Percentiles rank a stretch among this genome's conserved stretches.
These are phyloP conservation scores for Nephila pilipes DNA, from an alignment of 1,140 invertebrate genomes.

Conservation along the genomic window DNA sequence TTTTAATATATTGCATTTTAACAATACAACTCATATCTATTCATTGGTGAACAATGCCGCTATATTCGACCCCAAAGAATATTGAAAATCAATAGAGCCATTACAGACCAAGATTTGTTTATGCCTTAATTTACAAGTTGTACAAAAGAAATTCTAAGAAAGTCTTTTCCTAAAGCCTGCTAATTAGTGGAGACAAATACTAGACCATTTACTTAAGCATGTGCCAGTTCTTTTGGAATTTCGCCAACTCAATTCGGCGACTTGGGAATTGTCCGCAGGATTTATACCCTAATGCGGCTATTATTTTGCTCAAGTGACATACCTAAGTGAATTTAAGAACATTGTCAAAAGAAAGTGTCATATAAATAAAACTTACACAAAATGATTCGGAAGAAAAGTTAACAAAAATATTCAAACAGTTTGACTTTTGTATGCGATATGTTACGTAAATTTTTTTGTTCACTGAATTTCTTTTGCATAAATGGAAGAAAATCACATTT, in stretches of 20 bases:
- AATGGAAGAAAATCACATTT: no score
- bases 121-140: no score
- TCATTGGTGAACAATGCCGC: no score
- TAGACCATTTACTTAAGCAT: neutral
- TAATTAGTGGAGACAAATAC: neutral
- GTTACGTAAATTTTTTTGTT: no score
- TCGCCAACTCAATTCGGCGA: neutral
- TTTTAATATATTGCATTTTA: no score
- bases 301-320: constrained; percentile 8
- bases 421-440: neutral
- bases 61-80: no score
- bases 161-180: neutral
- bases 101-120: no score
- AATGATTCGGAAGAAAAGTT: neutral
- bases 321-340: neutral
- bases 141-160: neutral
- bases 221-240: neutral
- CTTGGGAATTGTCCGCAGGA: neutral
- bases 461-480: no score
- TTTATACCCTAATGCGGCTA: neutral
- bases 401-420: neutral
- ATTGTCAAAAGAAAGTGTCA: constrained; percentile 7
- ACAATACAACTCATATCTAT: no score
- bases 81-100: no score
- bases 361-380: neutral